Evolutionary conservation across 2,888 invertebrate genomes (phyloP).

Genomic region (Antitype chi): DNA sequence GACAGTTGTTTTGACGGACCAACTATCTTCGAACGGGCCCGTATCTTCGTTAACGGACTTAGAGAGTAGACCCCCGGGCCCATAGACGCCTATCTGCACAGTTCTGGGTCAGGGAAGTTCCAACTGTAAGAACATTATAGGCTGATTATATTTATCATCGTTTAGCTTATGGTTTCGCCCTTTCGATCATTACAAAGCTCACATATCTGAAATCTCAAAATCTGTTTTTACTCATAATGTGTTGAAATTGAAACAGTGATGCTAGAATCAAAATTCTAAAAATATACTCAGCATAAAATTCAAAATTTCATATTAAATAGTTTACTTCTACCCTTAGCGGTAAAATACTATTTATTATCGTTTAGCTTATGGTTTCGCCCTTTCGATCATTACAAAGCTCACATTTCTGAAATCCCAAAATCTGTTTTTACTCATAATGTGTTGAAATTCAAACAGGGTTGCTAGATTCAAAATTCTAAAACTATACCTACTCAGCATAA

Average conservation of each 20-base stretch:
- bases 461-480: background rate
- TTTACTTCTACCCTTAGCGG: background rate
- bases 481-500: background rate
- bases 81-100: too few species aligned
- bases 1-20: too few species aligned
- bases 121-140: background rate
- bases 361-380: background rate
- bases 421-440: background rate
- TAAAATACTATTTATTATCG: background rate
- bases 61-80: too few species aligned
- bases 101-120: background rate
- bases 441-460: background rate
- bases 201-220: background rate
- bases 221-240: background rate
- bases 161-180: background rate
- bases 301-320: background rate
- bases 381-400: background rate
- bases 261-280: background rate
- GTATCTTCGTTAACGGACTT: too few species aligned
- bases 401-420: background rate
- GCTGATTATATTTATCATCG: background rate
- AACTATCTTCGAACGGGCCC: too few species aligned
- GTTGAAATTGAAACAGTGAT: background rate
- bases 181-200: background rate
- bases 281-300: background rate